Base-by-base conservation (phyloP, 2,888 invertebrate genomes). In the Pelosia muscerda region DNA sequence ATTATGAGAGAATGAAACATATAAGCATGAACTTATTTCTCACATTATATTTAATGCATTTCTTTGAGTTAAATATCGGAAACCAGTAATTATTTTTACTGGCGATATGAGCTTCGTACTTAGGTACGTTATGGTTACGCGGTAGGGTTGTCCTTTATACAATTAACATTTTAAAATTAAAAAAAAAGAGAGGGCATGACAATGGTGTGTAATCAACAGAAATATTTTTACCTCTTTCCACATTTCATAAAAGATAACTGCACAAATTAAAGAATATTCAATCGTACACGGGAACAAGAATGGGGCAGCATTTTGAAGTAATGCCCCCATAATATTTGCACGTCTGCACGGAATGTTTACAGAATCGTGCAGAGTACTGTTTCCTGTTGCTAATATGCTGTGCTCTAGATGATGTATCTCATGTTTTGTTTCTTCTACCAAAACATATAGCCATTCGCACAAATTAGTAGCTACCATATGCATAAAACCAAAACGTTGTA, bases 391-490 rank as follows among this genome's bases (percentile, higher is more conserved):
- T 11, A 84, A 63, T 57, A 91, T 86, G 0, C 89, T 84, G 70
- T 96, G 95, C 77, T 96, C 95, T 77, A 97, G 93, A 84, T 97
- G 97, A 78, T 96, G 96, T 75, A 98, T 97, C 89, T 98, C 98
- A 86, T 98, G 98, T 85, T 97, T 97, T 2, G 98, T 98, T 88
- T 98, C 98, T 86, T 97, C 97, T 0, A 98, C 97, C 26, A 98
- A 92, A 5, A 98, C 98, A 86, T 97, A 97, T 62, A 98, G 90
- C 99, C 99, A 99, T 82, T 98, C 98, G 91, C 98, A 98, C 22
- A 99, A 91, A 91, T 99, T 99, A 23, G 98, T 98, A 1, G 98
- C 98, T 63, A 99, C 96, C 96, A 98, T 97, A 87, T 99, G 99
- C 98, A 99, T 98, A 56, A 98, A 96, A 10, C 99, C 99, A 81